Conservation (phyloP, 2,797 vertebrate species). For the Lacerta agilis region DNA sequence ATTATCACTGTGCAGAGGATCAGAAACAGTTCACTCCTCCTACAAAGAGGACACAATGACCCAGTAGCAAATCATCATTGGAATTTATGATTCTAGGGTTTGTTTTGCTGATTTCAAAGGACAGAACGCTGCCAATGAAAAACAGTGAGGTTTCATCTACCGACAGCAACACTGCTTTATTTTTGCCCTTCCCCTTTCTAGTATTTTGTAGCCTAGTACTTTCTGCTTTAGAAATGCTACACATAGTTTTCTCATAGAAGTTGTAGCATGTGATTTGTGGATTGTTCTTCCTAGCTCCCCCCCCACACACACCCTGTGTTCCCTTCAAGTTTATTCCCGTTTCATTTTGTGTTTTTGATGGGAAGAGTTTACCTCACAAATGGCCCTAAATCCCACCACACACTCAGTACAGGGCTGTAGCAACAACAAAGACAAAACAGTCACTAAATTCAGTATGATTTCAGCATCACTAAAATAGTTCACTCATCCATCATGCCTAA, state of each 20-base stretch:
- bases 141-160: neutral
- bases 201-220: neutral
- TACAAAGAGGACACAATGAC: neutral
- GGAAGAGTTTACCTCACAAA: neutral
- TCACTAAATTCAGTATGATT: neutral
- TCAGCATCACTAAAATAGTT: neutral
- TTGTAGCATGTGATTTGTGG: neutral
- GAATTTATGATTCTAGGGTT: neutral
- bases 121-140: neutral
- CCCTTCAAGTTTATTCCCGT: neutral
- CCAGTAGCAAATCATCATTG: neutral
- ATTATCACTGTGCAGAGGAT: neutral
- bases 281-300: neutral
- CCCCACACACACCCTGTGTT: neutral
- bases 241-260: neutral
- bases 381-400: neutral
- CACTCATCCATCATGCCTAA: neutral
- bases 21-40: neutral
- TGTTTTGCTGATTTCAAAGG: neutral
- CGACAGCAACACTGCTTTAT: neutral
- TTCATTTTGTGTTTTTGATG: neutral
- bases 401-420: neutral
- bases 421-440: neutral
- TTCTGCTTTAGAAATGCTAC: neutral
- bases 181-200: neutral